These are phyloP conservation scores for Lymantria dispar DNA, from an alignment of 2,888 invertebrate genomes.

Conservation along the genomic window DNA sequence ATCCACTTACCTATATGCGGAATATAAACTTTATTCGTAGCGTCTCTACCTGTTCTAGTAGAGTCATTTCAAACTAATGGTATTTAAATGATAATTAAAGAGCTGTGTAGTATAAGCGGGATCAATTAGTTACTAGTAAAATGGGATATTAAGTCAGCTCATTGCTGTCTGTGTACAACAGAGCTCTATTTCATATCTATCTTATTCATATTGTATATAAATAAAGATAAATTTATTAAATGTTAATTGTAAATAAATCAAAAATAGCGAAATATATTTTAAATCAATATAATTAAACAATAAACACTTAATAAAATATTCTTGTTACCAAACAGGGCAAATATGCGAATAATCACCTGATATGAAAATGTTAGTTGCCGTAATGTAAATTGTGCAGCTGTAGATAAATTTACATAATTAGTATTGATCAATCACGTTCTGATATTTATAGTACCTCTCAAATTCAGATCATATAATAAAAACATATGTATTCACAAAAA, in stretches of 20 bases:
- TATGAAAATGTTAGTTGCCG: conserved; percentile 17
- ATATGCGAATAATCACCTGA: not conserved
- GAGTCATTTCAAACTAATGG: conserved; percentile 32
- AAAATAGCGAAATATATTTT: conserved; percentile 19
- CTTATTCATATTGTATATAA: conserved; percentile 35
- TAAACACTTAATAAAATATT: conserved; percentile 13
- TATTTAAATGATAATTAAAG: conserved; percentile 54
- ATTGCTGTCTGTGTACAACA: conserved; percentile 53
- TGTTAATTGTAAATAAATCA: conserved; percentile 30
- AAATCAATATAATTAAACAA: conserved; percentile 16
- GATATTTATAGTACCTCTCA: conserved; percentile 7
- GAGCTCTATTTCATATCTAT: conserved; percentile 33
- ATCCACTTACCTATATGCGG: conserved; percentile 36
- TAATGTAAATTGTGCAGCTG: conserved; percentile 5
- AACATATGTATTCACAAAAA: not conserved
- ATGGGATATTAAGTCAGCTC: conserved; percentile 48
- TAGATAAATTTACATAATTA: conserved; percentile 22
- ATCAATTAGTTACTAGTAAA: conserved; percentile 77
- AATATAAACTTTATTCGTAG: conserved; percentile 49
- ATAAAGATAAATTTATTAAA: conserved; percentile 22
- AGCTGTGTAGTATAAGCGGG: conserved; percentile 75
- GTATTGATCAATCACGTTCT: conserved; percentile 17
- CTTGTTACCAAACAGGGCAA: not conserved
- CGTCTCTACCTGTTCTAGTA: conserved; percentile 60
- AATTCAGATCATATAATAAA: conserved; percentile 22